Conservation (phyloP, 2,113 vertebrate species). For the Carlito syrichta region DNA sequence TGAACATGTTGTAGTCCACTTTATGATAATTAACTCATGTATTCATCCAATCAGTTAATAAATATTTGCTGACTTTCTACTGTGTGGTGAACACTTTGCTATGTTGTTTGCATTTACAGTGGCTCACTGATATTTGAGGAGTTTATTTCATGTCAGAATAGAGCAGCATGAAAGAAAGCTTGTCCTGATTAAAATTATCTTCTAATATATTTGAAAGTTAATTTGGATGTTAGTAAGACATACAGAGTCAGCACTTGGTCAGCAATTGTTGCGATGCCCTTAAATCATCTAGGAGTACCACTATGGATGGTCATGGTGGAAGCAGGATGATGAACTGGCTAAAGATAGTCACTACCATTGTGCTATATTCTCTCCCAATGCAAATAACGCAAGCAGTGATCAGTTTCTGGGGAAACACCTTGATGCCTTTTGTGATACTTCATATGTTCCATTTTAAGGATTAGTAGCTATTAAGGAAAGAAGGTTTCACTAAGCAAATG, state of each 20-base stretch:
- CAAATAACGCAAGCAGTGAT: background rate
- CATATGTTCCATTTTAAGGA: background rate
- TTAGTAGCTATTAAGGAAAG: background rate
- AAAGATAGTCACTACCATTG: background rate
- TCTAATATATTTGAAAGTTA: background rate
- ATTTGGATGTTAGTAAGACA: background rate
- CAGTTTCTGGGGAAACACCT: background rate
- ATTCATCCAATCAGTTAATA: background rate
- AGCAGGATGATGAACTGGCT: background rate
- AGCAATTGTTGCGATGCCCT: background rate
- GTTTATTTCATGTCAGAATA: background rate
- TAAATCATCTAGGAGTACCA: background rate
- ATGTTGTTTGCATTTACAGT: background rate
- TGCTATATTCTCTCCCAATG: background rate
- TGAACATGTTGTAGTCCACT: background rate
- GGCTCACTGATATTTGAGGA: background rate
- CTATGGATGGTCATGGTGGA: too few species aligned
- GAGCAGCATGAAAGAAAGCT: background rate
- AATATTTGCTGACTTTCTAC: background rate
- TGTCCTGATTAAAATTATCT: background rate
- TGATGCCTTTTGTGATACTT: background rate
- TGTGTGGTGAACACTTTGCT: background rate
- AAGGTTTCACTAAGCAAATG: too few species aligned
- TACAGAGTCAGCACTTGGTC: background rate
- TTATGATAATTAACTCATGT: background rate